A percentile compares a stretch with the other conserved stretches of the same genome.
phyloP scores from a whole-genome alignment of 2,888 invertebrate species.

The Drosophila rellima region DNA sequence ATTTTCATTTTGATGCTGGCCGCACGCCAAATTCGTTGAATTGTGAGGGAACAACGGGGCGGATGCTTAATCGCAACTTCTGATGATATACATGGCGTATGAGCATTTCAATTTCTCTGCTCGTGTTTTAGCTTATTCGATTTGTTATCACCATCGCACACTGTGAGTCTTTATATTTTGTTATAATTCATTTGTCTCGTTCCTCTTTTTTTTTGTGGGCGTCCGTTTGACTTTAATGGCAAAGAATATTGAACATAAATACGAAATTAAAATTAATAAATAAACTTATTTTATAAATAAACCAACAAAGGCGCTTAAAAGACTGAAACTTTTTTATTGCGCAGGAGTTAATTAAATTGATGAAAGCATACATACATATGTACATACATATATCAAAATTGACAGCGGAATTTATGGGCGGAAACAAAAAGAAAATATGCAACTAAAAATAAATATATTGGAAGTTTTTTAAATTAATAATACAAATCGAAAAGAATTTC shows the following conservation, averaged over 20 bases:
- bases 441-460: background rate
- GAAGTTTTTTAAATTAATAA: background rate
- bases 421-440: background rate
- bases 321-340: conserved; percentile 10
- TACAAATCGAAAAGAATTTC: background rate
- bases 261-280: conserved; percentile 32
- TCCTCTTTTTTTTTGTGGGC: conserved; percentile 49
- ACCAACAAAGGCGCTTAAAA: background rate
- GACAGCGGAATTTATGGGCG: conserved; percentile 14
- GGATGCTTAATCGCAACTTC: conserved; percentile 42
- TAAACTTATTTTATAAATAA: conserved; percentile 11
- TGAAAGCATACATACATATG: no score
- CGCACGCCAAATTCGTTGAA: conserved; percentile 53
- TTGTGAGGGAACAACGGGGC: conserved; percentile 1
- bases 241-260: conserved; percentile 42
- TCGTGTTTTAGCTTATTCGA: conserved; percentile 27
- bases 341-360: conserved; percentile 19
- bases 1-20: conserved; percentile 66
- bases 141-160: conserved; percentile 25
- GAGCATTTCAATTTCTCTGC: conserved; percentile 32
- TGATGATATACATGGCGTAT: conserved; percentile 65
- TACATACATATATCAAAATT: conserved; percentile 18
- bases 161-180: conserved; percentile 1
- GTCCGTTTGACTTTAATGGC: conserved; percentile 43
- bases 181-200: conserved; percentile 40